A percentile compares a stretch with the other conserved stretches of the same genome.
Conservation (phyloP, 2,797 vertebrate genomes). For the Spatula versicolor region DNA sequence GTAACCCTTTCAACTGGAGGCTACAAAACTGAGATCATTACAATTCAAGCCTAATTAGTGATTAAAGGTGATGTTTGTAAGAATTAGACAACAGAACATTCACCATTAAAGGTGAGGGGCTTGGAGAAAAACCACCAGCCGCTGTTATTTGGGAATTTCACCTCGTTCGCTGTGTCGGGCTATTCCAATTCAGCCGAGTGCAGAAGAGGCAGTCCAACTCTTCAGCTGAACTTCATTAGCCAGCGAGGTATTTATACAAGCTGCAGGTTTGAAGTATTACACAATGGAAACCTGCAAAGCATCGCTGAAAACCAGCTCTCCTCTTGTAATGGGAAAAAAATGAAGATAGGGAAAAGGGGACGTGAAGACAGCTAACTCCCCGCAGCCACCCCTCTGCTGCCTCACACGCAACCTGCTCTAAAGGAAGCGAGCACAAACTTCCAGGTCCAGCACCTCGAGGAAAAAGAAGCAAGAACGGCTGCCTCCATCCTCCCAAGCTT, state of each 20-base stretch:
- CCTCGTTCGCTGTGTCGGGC: neutral
- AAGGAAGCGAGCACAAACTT: rapidly evolving
- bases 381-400: neutral
- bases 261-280: neutral
- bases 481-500: neutral
- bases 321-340: neutral
- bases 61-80: neutral
- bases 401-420: neutral
- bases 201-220: neutral
- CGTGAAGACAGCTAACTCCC: neutral
- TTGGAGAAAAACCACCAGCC: rapidly evolving
- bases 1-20: neutral
- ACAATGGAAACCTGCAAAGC: neutral
- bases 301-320: neutral
- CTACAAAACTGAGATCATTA: neutral
- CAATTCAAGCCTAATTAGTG: neutral
- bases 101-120: neutral
- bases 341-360: rapidly evolving
- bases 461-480: neutral
- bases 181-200: neutral
- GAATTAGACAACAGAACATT: neutral
- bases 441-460: neutral
- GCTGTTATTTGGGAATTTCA: neutral
- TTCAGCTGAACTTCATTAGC: neutral
- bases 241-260: neutral